Evolutionary conservation across 2,113 vertebrate genomes (phyloP).

Genomic region (Columba livia): DNA sequence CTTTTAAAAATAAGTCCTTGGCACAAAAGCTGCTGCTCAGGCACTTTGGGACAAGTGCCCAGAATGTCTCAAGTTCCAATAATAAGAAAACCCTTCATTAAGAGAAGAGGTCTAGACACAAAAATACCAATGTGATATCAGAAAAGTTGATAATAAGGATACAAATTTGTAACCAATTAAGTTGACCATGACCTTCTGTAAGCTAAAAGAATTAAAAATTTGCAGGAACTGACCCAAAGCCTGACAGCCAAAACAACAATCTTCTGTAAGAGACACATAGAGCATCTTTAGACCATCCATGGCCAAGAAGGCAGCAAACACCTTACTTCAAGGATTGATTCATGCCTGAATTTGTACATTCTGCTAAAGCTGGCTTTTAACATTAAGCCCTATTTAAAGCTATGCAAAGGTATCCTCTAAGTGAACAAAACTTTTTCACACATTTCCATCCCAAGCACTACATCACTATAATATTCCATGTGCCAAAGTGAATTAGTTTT

Average conservation of each 20-base stretch:
- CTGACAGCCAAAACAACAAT: neutral
- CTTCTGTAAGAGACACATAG: neutral
- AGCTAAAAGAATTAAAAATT: neutral
- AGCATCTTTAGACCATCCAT: neutral
- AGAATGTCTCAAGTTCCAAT: slow-evolving; percentile 50
- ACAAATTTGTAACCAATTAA: neutral
- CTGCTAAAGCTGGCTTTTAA: neutral
- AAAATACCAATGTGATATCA: slow-evolving; percentile 34
- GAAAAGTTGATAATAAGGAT: slow-evolving; percentile 16
- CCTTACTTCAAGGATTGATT: neutral
- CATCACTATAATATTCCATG: neutral
- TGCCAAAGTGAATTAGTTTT: neutral
- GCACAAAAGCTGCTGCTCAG: slow-evolving; percentile 52
- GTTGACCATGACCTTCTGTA: neutral
- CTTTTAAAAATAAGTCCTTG: slow-evolving; percentile 47
- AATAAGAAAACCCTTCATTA: slow-evolving; percentile 49
- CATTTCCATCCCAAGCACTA: neutral
- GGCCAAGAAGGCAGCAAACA: neutral
- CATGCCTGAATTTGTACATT: neutral
- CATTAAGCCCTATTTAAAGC: neutral
- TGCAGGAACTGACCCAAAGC: neutral
- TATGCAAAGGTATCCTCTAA: neutral
- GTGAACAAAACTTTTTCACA: neutral
- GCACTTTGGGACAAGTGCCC: slow-evolving; percentile 64
- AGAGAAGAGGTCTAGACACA: neutral